Evolutionary conservation across 2,113 vertebrate species (phyloP), one percentile per base, ranked within the genome.

Genomic region (Psettodes erumei): DNA sequence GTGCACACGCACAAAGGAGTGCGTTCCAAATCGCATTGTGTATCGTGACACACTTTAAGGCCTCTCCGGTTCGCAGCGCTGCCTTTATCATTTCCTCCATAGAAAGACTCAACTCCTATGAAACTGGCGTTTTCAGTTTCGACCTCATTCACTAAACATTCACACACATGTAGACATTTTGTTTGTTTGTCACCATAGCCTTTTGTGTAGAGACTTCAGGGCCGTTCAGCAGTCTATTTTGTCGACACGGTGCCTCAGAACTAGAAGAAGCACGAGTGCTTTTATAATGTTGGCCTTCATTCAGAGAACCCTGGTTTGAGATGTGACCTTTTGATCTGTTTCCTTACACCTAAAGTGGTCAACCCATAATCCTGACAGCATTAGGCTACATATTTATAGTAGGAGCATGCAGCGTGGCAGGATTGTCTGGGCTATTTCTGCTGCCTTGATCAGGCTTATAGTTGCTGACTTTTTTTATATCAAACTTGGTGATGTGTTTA

Each of bases 401-500:
- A n/a, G 10, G 28, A 54, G 21, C 66, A 76, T 37, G 54, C 35
- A 73, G 47, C 59, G 68, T 45, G 33, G 69, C 35, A 58, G 69
- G 84, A 86, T 82, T 69, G 78, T 77, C 65, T 61, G 1, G 27
- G 69, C 77, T 89, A 86, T 88, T 90, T 85, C 71, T 64, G 64
- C 47, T 16, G 25, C 59, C 53, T 70, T 58, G 70, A 89, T 85
- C 64, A 70, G 83, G 82, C 67, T 90, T 84, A 86, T 5, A 38
- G 33, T 78, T 78, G 51, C 45, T 48, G 50, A 47, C 43, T 59
- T 37, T 71, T n/a, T 77, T 74, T 54, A 62, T 62, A 58, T 72
- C 69, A 62, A 71, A 66, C 45, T 43, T 30, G 1, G 43, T 63
- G 56, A 55, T 35, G 23, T 79, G 50, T 80, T 78, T 64, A 61